Conservation (phyloP, 1,140 invertebrate genomes). For the Neuroterus valhalla region DNA sequence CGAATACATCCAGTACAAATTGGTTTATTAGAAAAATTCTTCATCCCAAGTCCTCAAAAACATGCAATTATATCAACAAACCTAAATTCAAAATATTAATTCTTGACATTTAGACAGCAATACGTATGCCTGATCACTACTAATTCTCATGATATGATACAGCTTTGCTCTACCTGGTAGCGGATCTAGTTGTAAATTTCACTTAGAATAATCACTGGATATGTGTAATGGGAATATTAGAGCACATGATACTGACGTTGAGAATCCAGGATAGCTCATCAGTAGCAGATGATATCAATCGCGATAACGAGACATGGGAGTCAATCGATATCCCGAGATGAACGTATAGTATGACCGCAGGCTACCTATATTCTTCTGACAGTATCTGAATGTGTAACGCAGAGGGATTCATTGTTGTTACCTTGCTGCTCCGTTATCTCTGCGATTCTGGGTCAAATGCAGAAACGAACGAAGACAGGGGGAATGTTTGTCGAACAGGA, state of each 20-base stretch:
- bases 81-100: no score
- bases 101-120: no score
- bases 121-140: no score
- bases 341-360: slow-evolving; percentile 36
- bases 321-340: slow-evolving; percentile 53
- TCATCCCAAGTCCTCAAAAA: no score
- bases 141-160: no score
- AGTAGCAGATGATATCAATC: slow-evolving; percentile 44
- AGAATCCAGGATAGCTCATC: neutral
- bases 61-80: no score
- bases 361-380: slow-evolving; percentile 46
- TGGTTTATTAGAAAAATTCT: neutral
- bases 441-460: slow-evolving; percentile 59
- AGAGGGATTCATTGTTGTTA: slow-evolving; percentile 61
- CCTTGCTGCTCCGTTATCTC: slow-evolving; percentile 61
- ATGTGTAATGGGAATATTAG: no score
- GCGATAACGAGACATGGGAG: slow-evolving; percentile 51
- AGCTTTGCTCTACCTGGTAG: no score
- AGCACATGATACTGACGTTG: no score
- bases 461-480: slow-evolving; percentile 36
- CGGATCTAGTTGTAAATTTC: no score
- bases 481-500: slow-evolving; percentile 16
- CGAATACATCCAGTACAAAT: neutral
- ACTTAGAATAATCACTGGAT: no score
- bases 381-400: slow-evolving; percentile 48